Evolutionary conservation across 2,888 invertebrate species (phyloP).

Genomic region (Taenaris catops): DNA sequence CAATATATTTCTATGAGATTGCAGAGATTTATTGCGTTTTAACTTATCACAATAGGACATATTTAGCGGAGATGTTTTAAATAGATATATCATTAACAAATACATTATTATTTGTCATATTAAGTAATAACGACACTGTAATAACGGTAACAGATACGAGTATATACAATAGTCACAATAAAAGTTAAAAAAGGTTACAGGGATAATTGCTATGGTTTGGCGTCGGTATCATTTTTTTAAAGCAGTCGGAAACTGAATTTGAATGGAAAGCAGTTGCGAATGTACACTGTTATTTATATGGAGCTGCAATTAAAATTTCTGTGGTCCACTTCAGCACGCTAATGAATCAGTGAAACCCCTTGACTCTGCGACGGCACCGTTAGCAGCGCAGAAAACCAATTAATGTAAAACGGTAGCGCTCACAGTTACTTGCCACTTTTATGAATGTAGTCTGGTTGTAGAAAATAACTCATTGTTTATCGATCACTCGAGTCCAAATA

Average conservation of each 20-base stretch:
- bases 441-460: constrained; percentile 20
- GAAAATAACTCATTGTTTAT: constrained; percentile 15
- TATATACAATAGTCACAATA: too few relatives aligned
- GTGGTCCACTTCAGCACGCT: constrained; percentile 51
- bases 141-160: too few relatives aligned
- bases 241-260: constrained; percentile 1
- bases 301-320: constrained; percentile 55
- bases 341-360: constrained; percentile 47
- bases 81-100: too few relatives aligned
- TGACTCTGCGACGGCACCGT: constrained; percentile 38
- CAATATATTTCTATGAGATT: too few relatives aligned
- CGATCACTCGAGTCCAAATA: constrained; percentile 7
- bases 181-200: too few relatives aligned
- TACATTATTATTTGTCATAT: too few relatives aligned
- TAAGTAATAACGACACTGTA: too few relatives aligned
- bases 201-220: too few relatives aligned
- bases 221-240: too few relatives aligned
- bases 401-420: constrained; percentile 43
- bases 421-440: constrained; percentile 34
- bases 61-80: too few relatives aligned
- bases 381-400: constrained; percentile 50
- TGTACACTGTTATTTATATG: constrained; percentile 24
- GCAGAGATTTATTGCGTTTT: too few relatives aligned
- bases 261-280: constrained; percentile 5
- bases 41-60: too few relatives aligned